A percentile compares a stretch with the other conserved stretches of the same genome.
These are phyloP conservation scores for Brachionus calyciflorus DNA, from an alignment of 1,140 invertebrate species.

Conservation along the genomic window DNA sequence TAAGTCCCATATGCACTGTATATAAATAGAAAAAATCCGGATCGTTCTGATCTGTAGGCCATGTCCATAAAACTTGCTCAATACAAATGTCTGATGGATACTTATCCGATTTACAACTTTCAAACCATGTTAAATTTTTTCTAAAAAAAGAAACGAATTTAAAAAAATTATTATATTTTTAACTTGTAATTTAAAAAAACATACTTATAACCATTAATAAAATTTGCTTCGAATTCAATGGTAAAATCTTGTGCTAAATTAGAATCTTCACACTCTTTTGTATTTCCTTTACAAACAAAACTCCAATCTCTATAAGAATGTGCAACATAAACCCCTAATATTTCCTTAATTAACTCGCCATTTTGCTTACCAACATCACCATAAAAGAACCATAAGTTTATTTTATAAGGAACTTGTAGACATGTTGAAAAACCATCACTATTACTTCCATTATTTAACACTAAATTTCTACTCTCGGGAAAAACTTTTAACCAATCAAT, in stretches of 20 bases:
- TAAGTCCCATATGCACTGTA: slow-evolving; percentile 24
- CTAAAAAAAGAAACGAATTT: neutral
- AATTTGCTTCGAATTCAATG: slow-evolving; percentile 8
- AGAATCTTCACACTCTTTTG: neutral
- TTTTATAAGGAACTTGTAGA: slow-evolving; percentile 7
- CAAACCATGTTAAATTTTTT: slow-evolving; percentile 34
- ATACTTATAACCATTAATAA: slow-evolving; percentile 4
- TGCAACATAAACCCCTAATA: neutral
- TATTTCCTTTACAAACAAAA: neutral
- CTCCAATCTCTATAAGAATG: neutral
- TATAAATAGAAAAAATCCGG: slow-evolving; percentile 44
- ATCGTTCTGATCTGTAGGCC: slow-evolving; percentile 42
- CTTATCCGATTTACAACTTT: slow-evolving; percentile 19
- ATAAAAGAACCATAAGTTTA: slow-evolving; percentile 13
- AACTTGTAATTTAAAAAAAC: neutral
- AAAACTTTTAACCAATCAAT: slow-evolving; percentile 15
- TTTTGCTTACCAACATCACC: neutral
- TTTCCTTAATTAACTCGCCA: neutral
- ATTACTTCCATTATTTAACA: neutral
- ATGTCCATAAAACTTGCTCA: slow-evolving; percentile 35
- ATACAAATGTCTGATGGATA: slow-evolving; percentile 38
- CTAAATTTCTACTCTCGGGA: neutral
- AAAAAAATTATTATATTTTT: neutral
- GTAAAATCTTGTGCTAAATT: neutral
- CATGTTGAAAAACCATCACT: neutral